These are phyloP conservation scores for Ploceus nigricollis DNA, from an alignment of 2,113 vertebrate species.

Conservation along the genomic window DNA sequence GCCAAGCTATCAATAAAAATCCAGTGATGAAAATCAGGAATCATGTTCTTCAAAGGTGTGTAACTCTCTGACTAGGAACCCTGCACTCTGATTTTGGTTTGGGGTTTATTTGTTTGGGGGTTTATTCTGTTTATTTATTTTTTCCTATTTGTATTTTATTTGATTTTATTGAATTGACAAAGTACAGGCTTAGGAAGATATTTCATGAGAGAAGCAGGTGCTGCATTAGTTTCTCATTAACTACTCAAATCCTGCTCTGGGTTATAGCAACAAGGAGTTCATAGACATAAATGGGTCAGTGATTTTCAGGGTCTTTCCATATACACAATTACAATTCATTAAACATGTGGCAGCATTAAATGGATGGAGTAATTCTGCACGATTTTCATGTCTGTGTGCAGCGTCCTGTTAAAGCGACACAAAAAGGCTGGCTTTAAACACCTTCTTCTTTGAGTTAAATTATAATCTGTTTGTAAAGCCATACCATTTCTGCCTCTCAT, in stretches of 20 bases:
- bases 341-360: slow-evolving; percentile 57
- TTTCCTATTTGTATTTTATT: not conserved
- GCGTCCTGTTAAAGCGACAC: slow-evolving; percentile 42
- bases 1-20: slow-evolving; percentile 39
- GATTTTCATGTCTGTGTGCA: slow-evolving; percentile 39
- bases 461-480: slow-evolving; percentile 54
- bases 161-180: slow-evolving; percentile 50
- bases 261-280: slow-evolving; percentile 60
- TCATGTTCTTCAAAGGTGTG: not conserved
- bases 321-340: slow-evolving; percentile 61
- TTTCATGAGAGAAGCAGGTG: slow-evolving; percentile 68
- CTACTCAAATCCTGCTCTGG: slow-evolving; percentile 70
- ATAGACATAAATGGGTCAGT: slow-evolving; percentile 47
- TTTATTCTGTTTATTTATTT: not conserved
- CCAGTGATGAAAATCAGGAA: not conserved
- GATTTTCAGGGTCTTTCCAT: slow-evolving; percentile 58
- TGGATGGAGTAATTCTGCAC: not conserved
- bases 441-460: slow-evolving; percentile 13
- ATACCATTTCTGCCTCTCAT: not conserved
- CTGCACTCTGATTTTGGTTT: not conserved
- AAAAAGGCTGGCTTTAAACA: slow-evolving; percentile 49
- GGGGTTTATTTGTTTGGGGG: not conserved
- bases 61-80: not conserved
- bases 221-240: slow-evolving; percentile 68
- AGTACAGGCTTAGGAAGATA: slow-evolving; percentile 35